These are phyloP conservation scores for Clinocottus analis DNA, from an alignment of 2,113 vertebrate genomes.

Conservation along the genomic window DNA sequence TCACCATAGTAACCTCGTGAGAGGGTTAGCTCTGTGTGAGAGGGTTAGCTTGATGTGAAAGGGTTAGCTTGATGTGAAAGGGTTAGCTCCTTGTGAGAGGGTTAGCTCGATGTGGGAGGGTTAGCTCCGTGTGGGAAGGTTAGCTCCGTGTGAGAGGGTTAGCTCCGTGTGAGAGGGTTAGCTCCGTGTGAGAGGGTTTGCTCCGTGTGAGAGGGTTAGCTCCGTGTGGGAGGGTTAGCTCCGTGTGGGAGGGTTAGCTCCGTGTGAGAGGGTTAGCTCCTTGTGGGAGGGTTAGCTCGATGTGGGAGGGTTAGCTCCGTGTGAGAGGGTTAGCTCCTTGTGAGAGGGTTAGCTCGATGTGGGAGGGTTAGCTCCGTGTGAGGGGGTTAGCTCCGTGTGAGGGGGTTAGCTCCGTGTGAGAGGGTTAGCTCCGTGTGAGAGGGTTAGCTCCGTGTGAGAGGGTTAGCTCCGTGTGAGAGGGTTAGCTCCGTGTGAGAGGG, in stretches of 20 bases:
- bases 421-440: constrained; percentile 33
- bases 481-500: constrained; percentile 31
- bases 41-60: constrained; percentile 39
- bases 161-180: constrained; percentile 34
- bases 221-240: constrained; percentile 32
- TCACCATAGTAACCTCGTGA: constrained; percentile 74
- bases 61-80: constrained; percentile 41
- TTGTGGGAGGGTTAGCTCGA: constrained; percentile 32
- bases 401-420: constrained; percentile 33
- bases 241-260: constrained; percentile 32
- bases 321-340: constrained; percentile 32
- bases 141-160: constrained; percentile 33
- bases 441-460: constrained; percentile 36
- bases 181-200: too few species aligned
- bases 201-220: constrained; percentile 33
- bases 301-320: constrained; percentile 33
- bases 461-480: constrained; percentile 33
- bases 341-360: constrained; percentile 29
- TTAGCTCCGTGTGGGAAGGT: too few species aligned
- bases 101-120: constrained; percentile 30
- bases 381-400: constrained; percentile 36
- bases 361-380: constrained; percentile 30
- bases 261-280: constrained; percentile 33
- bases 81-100: constrained; percentile 33
- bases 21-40: too few species aligned